These are phyloP conservation scores for Fregata magnificens DNA, from an alignment of 2,113 vertebrate genomes.

Conservation along the genomic window DNA sequence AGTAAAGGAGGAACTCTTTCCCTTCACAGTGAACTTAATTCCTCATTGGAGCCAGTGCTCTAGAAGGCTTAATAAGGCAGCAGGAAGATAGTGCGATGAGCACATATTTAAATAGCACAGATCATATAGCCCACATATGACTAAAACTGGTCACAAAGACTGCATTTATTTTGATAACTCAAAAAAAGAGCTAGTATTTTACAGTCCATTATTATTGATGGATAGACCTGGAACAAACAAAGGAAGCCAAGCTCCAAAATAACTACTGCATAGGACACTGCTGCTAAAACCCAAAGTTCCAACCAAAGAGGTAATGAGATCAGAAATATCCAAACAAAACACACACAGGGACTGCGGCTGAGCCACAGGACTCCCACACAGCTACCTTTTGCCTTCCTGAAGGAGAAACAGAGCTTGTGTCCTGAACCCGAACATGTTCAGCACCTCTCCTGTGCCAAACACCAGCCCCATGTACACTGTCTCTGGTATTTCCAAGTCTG, in stretches of 20 bases:
- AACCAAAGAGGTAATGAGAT: background rate
- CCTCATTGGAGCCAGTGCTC: background rate
- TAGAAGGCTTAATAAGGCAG: background rate
- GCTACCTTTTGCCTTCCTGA: background rate
- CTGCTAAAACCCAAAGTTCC: background rate
- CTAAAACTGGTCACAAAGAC: background rate
- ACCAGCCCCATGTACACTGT: background rate
- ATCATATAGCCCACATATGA: background rate
- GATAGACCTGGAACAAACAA: background rate
- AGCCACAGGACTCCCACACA: slow-evolving; percentile 13
- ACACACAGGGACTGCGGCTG: background rate
- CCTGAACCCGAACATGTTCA: background rate
- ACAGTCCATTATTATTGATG: background rate
- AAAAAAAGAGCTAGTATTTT: background rate
- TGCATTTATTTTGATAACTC: background rate
- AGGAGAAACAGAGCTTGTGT: background rate
- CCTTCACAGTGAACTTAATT: background rate
- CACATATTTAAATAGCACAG: background rate
- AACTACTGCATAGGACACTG: background rate
- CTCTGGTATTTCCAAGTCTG: background rate
- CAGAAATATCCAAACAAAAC: slow-evolving; percentile 32
- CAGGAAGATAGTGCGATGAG: background rate
- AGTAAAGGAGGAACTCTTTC: background rate
- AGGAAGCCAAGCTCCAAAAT: background rate
- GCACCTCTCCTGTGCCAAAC: background rate